A percentile compares a stretch with the other conserved stretches of the same genome.
Conservation (phyloP, 2,113 vertebrate species). For the Phylloscopus whistleri region DNA sequence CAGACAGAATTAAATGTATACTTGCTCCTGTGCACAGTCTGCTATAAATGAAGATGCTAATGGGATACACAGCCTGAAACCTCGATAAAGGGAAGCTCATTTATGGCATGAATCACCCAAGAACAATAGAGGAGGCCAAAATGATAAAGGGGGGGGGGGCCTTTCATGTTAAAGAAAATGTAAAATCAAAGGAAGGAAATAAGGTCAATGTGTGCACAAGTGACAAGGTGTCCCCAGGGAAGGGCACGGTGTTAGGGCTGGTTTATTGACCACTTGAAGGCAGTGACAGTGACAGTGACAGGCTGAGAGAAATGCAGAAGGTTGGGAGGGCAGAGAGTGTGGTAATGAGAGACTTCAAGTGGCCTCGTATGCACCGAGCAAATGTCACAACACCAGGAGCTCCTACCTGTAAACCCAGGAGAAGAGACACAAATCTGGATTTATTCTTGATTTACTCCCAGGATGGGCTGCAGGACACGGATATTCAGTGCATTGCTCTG, state of each 20-base stretch:
- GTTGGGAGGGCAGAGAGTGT: not conserved
- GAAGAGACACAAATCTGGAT: not conserved
- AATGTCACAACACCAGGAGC: not conserved
- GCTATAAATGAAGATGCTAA: constrained; percentile 16
- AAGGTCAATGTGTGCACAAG: constrained; percentile 22
- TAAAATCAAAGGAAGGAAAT: constrained; percentile 28
- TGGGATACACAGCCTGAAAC: not conserved
- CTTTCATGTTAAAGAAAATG: constrained; percentile 21
- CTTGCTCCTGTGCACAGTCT: not conserved
- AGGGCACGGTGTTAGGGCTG: not conserved
- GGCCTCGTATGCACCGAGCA: rapidly evolving
- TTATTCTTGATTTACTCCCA: not conserved
- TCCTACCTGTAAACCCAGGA: not conserved
- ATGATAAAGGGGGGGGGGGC: not conserved
- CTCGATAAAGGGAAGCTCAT: not conserved
- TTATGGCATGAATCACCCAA: not conserved
- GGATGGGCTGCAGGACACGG: not conserved
- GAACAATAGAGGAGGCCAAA: not conserved
- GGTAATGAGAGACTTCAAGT: not conserved
- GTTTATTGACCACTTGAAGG: constrained; percentile 38
- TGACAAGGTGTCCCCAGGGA: constrained; percentile 19
- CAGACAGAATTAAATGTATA: not conserved
- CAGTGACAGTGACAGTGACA: constrained; percentile 17
- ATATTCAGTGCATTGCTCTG: not conserved
- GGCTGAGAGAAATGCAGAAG: not conserved